Conservation (phyloP, 2,113 vertebrate genomes). For the Lepisosteus oculatus region DNA sequence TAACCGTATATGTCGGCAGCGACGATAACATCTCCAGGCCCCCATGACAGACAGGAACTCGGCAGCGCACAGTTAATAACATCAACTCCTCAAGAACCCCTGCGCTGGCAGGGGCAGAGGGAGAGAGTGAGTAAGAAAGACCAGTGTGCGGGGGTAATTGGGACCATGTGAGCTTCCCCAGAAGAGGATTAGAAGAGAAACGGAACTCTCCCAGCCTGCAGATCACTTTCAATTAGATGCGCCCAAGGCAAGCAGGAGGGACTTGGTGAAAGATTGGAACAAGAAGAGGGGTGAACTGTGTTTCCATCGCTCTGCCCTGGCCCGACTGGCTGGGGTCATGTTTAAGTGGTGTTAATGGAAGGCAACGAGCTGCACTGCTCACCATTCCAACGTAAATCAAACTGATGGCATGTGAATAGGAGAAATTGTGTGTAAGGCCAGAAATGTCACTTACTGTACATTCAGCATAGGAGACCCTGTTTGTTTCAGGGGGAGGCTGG, state of each 20-base stretch:
- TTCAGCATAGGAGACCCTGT: conserved; percentile 7
- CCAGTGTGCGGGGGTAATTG: conserved; percentile 87
- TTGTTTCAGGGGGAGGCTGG: conserved; percentile 1
- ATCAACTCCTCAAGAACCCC: conserved; percentile 79
- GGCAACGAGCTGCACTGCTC: conserved; percentile 45
- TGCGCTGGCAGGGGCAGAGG: conserved; percentile 71
- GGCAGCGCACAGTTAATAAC: conserved; percentile 94
- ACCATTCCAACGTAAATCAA: not conserved
- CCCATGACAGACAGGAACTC: conserved; percentile 96
- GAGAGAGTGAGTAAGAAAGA: conserved; percentile 78
- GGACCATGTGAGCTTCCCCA: conserved; percentile 95
- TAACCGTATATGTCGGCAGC: conserved; percentile 86
- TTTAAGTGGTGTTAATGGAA: conserved; percentile 68
- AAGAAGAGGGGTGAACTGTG: conserved; percentile 67
- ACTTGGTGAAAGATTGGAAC: conserved; percentile 78
- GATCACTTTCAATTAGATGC: conserved; percentile 99
- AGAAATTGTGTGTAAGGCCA: not conserved
- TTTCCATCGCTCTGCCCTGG: conserved; percentile 66
- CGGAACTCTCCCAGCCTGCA: conserved; percentile 86
- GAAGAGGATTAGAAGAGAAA: conserved; percentile 87
- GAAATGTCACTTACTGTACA: conserved; percentile 1
- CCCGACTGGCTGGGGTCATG: conserved; percentile 61
- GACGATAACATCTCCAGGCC: conserved; percentile 95
- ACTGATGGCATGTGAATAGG: conserved; percentile 2
- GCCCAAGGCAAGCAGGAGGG: conserved; percentile 85